Evolutionary conservation across 1,140 invertebrate species (phyloP), one percentile per base, ranked within the genome.

Genomic region (Bombus cullumanus): DNA sequence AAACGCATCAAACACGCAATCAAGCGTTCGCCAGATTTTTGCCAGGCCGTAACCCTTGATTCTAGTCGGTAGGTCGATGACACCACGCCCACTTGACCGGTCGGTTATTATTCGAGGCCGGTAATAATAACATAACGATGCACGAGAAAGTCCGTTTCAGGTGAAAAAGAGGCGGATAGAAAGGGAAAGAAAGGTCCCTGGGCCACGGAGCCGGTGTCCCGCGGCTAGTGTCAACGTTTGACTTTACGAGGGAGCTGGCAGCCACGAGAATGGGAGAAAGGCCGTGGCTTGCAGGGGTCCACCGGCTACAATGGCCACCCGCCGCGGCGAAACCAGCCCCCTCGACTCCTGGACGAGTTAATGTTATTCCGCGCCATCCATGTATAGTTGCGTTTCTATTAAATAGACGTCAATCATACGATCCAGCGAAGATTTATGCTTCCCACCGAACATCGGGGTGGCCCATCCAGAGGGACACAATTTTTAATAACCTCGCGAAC

Each of bases 141-240:
- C 73, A 74, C 62, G 82, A 87, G 86, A 88, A 88, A 86, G 83
- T 77, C 59, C 62, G 81, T 87, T 81, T 66, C 39, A 85, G 71
- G 73, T 68, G 81, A 47, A 87, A 75, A 34, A 66, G 43, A 47
- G 77, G 71, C 43, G 59, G 62, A 90, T 83, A 74, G 86, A 69
- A 43, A 68, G 68, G 72, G 66, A 79, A 73, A 69, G 68, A 81
- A 79, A 18, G 85, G 80, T 66, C 82, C 28, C 39, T 71, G 85
- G 82, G 73, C 84, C 83, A 72, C 72, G 85, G 77, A 90, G 82
- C 78, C 78, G 91, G 86, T 92, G 91, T 94, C 94, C 94, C 89
- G 93, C 89, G 90, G 92, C 91, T 93, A 94, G 93, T 94, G 94
- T 94, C 94, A 94, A 94, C 93, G 92, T 94, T 94, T 94, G 94